Percentiles rank a stretch among this genome's conserved stretches.
phyloP scores from a whole-genome alignment of 2,797 vertebrate species.

The Cryptoblepharus egeriae region DNA sequence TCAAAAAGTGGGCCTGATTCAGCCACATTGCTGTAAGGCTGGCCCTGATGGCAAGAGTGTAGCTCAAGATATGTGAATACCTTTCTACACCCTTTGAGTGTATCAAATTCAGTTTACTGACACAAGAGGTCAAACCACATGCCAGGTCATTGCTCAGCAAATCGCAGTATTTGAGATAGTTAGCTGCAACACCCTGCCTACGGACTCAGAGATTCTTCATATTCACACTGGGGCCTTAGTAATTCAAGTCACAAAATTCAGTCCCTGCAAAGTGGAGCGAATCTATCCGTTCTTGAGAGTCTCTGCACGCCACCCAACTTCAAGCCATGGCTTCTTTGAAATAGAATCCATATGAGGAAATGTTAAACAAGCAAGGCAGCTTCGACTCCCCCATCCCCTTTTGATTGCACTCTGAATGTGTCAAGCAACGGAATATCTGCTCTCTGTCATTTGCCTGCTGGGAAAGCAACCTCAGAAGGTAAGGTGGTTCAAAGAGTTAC shows the following conservation, averaged over 20 bases:
- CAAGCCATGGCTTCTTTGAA: conserved; percentile 22
- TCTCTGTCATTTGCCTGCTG: conserved; percentile 41
- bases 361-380: conserved; percentile 40
- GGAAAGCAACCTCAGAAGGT: conserved; percentile 65
- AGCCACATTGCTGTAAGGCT: too few species aligned
- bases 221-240: neutral
- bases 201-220: neutral
- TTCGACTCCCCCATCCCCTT: conserved; percentile 12
- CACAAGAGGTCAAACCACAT: neutral
- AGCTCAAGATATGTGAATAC: too few species aligned
- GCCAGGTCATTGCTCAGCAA: neutral
- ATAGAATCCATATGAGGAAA: conserved; percentile 48
- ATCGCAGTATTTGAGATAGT: neutral
- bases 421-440: conserved; percentile 44
- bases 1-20: too few species aligned
- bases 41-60: too few species aligned
- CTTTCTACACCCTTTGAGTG: neutral
- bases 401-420: conserved; percentile 40
- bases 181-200: neutral
- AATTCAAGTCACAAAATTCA: conserved; percentile 3
- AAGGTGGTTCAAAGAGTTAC: conserved; percentile 59
- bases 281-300: conserved; percentile 1
- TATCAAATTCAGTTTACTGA: neutral
- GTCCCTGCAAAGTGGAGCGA: neutral
- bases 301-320: conserved; percentile 17